Evolutionary conservation across 2,888 invertebrate genomes (phyloP).

Genomic region (Encarsia formosa): DNA sequence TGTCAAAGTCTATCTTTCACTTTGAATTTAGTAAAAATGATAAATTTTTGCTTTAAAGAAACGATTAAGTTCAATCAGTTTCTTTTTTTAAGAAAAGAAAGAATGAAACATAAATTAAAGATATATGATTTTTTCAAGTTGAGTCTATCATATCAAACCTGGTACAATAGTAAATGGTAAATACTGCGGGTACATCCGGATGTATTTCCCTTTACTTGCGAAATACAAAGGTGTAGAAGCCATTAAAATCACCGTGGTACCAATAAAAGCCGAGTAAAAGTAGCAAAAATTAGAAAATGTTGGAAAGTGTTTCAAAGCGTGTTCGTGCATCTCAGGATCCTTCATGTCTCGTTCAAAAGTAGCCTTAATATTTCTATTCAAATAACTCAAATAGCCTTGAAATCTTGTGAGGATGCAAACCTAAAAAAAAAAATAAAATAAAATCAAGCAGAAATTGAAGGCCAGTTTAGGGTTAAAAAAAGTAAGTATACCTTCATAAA

Average conservation of each 20-base stretch:
- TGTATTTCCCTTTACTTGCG: slow-evolving; percentile 12
- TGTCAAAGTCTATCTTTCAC: too few species aligned
- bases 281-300: slow-evolving; percentile 9
- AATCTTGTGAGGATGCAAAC: not conserved
- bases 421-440: too few species aligned
- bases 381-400: slow-evolving; percentile 1
- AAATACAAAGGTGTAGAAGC: not conserved
- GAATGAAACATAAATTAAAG: too few species aligned
- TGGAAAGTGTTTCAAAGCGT: slow-evolving; percentile 7
- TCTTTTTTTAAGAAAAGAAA: too few species aligned
- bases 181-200: slow-evolving; percentile 5
- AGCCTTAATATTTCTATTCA: slow-evolving; percentile 8
- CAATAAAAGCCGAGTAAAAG: not conserved
- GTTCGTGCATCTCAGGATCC: not conserved
- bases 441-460: not conserved
- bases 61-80: too few species aligned
- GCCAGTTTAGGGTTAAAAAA: not conserved
- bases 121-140: too few species aligned
- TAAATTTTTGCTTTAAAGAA: too few species aligned
- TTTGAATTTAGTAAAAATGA: too few species aligned
- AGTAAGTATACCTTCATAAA: not conserved
- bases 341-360: slow-evolving; percentile 7
- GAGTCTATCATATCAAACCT: slow-evolving; percentile 7
- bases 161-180: slow-evolving; percentile 15
- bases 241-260: not conserved